Evolutionary conservation across 1,140 invertebrate species (phyloP).

Genomic region (Mycetomoellerius zeteki): DNA sequence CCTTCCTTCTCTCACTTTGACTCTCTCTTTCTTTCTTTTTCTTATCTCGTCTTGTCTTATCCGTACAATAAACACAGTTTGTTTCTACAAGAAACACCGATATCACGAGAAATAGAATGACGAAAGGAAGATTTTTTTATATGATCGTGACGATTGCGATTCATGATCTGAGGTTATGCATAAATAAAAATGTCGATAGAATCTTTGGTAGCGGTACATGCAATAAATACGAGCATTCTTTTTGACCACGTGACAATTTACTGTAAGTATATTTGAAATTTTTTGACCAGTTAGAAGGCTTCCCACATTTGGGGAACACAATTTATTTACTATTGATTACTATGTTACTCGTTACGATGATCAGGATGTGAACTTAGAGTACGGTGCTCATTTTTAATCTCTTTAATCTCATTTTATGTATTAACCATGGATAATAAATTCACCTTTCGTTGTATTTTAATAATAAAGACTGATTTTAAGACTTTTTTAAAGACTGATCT

Average conservation of each 20-base stretch:
- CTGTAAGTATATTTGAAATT: too few species aligned
- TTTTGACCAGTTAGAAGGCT: too few species aligned
- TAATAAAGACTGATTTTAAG: too few species aligned
- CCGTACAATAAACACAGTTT: constrained; percentile 46
- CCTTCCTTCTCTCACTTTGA: constrained; percentile 14
- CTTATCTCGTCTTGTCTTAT: constrained; percentile 46
- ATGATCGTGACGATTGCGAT: constrained; percentile 77
- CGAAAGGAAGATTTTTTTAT: constrained; percentile 80
- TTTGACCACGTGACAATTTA: neutral
- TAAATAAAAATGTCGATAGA: constrained; percentile 73
- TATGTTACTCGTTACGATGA: too few species aligned
- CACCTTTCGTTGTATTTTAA: neutral
- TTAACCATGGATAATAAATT: neutral
- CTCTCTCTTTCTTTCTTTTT: neutral
- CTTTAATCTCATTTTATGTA: neutral
- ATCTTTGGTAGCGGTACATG: constrained; percentile 55
- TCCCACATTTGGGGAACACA: too few species aligned
- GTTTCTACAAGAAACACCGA: constrained; percentile 68
- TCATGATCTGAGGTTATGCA: constrained; percentile 74
- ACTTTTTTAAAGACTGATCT: neutral
- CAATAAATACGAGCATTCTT: constrained; percentile 41
- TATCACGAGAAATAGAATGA: constrained; percentile 71
- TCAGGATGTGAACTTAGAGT: too few species aligned
- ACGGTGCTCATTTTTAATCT: neutral
- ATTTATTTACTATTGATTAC: too few species aligned